Percentiles rank a stretch among this genome's conserved stretches.
phyloP scores from a whole-genome alignment of 1,140 invertebrate species.

The Ceratina calcarata region DNA sequence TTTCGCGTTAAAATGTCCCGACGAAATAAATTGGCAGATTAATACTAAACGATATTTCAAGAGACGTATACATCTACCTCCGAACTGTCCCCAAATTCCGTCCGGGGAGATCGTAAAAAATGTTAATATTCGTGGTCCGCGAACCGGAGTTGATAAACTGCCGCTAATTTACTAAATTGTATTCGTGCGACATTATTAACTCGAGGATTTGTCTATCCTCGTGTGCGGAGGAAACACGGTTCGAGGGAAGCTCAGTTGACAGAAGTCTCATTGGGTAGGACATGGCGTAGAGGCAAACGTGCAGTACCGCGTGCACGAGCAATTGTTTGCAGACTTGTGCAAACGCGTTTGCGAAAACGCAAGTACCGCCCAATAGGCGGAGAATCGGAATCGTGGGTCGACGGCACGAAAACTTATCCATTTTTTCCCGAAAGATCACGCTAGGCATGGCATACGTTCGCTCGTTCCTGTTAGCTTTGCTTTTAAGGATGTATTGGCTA shows the following conservation, averaged over 20 bases:
- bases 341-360: slow-evolving; percentile 55
- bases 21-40: slow-evolving; percentile 51
- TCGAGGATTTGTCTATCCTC: not conserved
- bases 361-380: slow-evolving; percentile 48
- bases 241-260: not conserved
- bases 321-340: slow-evolving; percentile 54
- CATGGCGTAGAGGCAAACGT: not conserved
- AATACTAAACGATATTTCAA: slow-evolving; percentile 51
- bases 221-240: not conserved
- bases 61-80: too few relatives aligned
- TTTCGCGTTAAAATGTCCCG: slow-evolving; percentile 53
- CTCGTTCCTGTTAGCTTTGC: slow-evolving; percentile 17
- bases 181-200: not conserved
- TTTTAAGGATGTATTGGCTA: not conserved
- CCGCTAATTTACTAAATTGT: not conserved
- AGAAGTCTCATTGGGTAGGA: not conserved
- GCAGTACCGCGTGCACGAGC: not conserved
- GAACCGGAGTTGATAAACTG: not conserved
- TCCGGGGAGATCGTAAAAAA: not conserved
- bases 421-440: slow-evolving; percentile 41
- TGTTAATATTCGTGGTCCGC: not conserved
- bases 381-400: slow-evolving; percentile 12
- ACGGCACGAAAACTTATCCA: slow-evolving; percentile 40
- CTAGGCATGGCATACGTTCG: slow-evolving; percentile 18
- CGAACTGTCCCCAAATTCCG: not conserved